A percentile compares a stretch with the other conserved stretches of the same genome.
These are phyloP conservation scores for Eptesicus fuscus DNA, from an alignment of 2,113 vertebrate species.

Conservation along the genomic window DNA sequence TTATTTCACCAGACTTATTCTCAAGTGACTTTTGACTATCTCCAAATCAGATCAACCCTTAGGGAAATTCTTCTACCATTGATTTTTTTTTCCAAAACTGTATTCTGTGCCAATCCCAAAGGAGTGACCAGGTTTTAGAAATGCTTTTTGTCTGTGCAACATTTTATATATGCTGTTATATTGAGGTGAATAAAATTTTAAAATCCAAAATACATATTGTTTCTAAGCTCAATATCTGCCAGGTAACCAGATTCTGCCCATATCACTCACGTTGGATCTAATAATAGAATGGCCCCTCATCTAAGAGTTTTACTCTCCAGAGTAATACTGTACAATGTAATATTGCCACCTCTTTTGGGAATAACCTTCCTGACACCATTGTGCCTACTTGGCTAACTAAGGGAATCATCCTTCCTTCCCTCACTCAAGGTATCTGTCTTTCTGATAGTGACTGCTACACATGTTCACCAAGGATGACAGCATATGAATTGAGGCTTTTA, in stretches of 20 bases:
- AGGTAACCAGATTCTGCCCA: constrained; percentile 10
- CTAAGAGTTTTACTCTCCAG: neutral
- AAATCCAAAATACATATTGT: constrained; percentile 45
- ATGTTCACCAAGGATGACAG: neutral
- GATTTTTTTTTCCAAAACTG: neutral
- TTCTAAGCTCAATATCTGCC: constrained; percentile 50
- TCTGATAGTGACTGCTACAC: neutral
- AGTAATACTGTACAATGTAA: neutral
- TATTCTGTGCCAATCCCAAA: constrained; percentile 38
- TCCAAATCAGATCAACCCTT: neutral
- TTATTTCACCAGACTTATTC: neutral
- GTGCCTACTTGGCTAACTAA: neutral
- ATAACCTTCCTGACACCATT: neutral
- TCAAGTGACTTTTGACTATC: constrained; percentile 29
- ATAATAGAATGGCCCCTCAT: neutral
- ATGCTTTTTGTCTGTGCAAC: constrained; percentile 52
- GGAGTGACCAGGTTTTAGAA: constrained; percentile 42
- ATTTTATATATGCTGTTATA: constrained; percentile 42
- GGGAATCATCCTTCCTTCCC: neutral
- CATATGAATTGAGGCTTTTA: neutral
- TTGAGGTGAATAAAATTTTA: constrained; percentile 56
- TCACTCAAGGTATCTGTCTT: neutral
- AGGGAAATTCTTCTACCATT: neutral
- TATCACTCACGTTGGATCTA: constrained; percentile 19
- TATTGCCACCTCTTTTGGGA: neutral